These are phyloP conservation scores for Allophyes oxyacanthae DNA, from an alignment of 2,888 invertebrate genomes.

Conservation along the genomic window DNA sequence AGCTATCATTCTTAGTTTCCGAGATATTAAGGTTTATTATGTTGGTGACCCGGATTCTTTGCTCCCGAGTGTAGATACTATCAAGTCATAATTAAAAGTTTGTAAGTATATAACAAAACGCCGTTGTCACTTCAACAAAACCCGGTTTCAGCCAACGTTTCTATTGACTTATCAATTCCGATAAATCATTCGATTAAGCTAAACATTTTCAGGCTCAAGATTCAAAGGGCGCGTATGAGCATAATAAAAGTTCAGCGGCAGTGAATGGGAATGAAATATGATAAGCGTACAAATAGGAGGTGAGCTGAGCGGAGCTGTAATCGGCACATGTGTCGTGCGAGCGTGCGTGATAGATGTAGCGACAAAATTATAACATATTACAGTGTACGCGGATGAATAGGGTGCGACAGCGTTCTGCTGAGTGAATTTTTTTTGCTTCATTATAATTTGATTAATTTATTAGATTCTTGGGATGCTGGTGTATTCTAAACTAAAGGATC, in stretches of 20 bases:
- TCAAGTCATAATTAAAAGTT: too few relatives aligned
- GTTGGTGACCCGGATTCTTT: too few relatives aligned
- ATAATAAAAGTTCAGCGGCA: slow-evolving; percentile 44
- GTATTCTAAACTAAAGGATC: too few relatives aligned
- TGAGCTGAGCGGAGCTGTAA: slow-evolving; percentile 64
- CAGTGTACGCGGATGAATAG: slow-evolving; percentile 15
- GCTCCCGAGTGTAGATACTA: too few relatives aligned
- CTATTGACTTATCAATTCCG: neutral
- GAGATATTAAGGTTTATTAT: too few relatives aligned
- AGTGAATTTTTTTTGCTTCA: neutral
- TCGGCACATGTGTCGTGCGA: slow-evolving; percentile 72
- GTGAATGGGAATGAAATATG: slow-evolving; percentile 67
- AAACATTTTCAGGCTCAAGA: slow-evolving; percentile 15
- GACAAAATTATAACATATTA: slow-evolving; percentile 61
- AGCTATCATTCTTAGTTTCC: too few relatives aligned
- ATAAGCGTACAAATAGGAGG: slow-evolving; percentile 62
- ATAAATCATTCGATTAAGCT: slow-evolving; percentile 26
- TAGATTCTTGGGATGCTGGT: too few relatives aligned
- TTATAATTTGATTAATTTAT: too few relatives aligned
- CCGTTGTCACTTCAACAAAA: too few relatives aligned
- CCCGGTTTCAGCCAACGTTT: too few relatives aligned
- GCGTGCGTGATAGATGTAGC: slow-evolving; percentile 76
- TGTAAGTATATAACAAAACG: too few relatives aligned
- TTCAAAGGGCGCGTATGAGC: slow-evolving; percentile 17
- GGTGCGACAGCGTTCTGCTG: slow-evolving; percentile 30